Base-by-base conservation (phyloP, 2,797 vertebrate genomes). In the Neosilurus mollespiculum region DNA sequence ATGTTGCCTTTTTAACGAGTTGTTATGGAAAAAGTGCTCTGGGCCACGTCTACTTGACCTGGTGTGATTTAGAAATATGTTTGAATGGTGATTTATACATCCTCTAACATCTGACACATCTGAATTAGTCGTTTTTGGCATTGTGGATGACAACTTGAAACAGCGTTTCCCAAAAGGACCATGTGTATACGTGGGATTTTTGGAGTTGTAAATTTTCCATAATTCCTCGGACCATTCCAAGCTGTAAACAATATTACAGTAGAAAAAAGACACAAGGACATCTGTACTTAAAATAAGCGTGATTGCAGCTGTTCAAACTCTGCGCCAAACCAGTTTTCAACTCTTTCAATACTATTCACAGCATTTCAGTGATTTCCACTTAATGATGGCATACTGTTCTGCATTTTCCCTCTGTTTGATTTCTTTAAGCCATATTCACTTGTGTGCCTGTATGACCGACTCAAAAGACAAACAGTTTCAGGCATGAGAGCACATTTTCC, bases 61-160 rank as follows among this genome's bases (percentile, higher is more conserved):
- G 84, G 78, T 80, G 54, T 90, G 88, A 90, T 88, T 91, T 82
- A 86, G 22, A 34, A 59, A 67, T 73, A 49, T 51, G 69, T 85
- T 81, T 86, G 71, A 85, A 81, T 54, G 70, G 82, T 84, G 85
- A 89, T 86, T 86, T 84, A 83, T 72, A 80, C 75, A 83, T 76
- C 87, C 86, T 89, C 86, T 89, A 24, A 51, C n/a, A 80, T 88
- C 65, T 89, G 88, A 88, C 90, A 90, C 90, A 75, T 84, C 85
- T 71, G 90, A 89, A 92, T 90, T 91, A 90, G 85, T 91, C 88
- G 79, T 88, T 91, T 91, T 82, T 91, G 90, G 91, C 89, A 85
- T 86, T 78, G 82, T 85, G 83, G 87, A 88, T 91, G 90, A 92
- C 88, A 90, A 87, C 82, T 88, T 85, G 82, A 89, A 91, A 89